phyloP scores from a whole-genome alignment of 2,888 invertebrate genomes.

The Acleris emargana region DNA sequence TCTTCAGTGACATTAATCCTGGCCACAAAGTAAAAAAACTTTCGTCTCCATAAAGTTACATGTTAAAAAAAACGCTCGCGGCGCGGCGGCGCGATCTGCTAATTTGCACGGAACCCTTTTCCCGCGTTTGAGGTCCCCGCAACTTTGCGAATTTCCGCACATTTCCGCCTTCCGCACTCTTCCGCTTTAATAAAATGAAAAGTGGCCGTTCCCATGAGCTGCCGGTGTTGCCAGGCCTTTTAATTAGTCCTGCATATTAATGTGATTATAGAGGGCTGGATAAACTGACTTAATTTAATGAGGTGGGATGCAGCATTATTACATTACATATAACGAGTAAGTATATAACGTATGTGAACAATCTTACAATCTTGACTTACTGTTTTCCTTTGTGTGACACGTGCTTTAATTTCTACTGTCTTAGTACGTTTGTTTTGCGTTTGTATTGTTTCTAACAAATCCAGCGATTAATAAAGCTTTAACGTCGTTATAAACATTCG shows the following conservation, averaged over 20 bases:
- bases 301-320: slow-evolving; percentile 14
- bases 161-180: slow-evolving; percentile 28
- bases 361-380: slow-evolving; percentile 5
- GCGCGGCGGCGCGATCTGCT: slow-evolving; percentile 32
- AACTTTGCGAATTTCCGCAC: slow-evolving; percentile 34
- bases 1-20: slow-evolving; percentile 17
- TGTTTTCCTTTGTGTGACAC: not conserved
- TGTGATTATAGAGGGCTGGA: slow-evolving; percentile 24
- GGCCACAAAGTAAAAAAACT: slow-evolving; percentile 21
- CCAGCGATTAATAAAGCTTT: too few species aligned
- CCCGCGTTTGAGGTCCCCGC: slow-evolving; percentile 32
- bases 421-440: too few species aligned
- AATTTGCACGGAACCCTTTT: slow-evolving; percentile 33
- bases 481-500: too few species aligned
- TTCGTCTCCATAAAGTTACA: slow-evolving; percentile 17
- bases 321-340: not conserved
- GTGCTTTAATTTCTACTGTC: too few species aligned
- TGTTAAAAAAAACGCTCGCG: slow-evolving; percentile 24
- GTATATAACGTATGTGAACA: slow-evolving; percentile 7
- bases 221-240: slow-evolving; percentile 26
- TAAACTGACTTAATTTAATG: slow-evolving; percentile 33
- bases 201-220: slow-evolving; percentile 29
- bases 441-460: too few species aligned
- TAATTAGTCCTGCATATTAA: slow-evolving; percentile 37
- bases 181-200: slow-evolving; percentile 34